These are phyloP conservation scores for Odontomyia ornata DNA, from an alignment of 2,888 invertebrate species.

Conservation along the genomic window DNA sequence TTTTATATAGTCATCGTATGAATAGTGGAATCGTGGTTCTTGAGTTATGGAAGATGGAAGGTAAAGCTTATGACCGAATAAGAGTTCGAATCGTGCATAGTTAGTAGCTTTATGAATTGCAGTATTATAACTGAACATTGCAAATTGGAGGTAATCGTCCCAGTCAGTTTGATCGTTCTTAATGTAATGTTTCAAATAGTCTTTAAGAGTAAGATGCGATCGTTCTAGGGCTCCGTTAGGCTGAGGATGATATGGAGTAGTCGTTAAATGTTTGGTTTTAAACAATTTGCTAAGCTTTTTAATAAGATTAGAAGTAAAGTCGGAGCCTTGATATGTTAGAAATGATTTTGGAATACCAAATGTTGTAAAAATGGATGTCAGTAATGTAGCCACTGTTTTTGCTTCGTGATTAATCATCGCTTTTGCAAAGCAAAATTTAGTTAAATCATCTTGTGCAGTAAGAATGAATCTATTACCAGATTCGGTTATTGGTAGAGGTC, in stretches of 20 bases:
- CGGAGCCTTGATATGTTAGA: slow-evolving; percentile 2
- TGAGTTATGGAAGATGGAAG: neutral
- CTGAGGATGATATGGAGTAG: slow-evolving; percentile 21
- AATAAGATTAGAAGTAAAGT: slow-evolving; percentile 50
- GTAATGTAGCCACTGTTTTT: slow-evolving; percentile 53
- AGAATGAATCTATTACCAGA: slow-evolving; percentile 55
- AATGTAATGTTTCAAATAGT: neutral
- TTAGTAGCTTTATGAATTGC: neutral
- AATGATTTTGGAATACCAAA: slow-evolving; percentile 50
- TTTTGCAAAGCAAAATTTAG: slow-evolving; percentile 56
- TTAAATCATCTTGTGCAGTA: slow-evolving; percentile 57
- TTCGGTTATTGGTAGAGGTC: slow-evolving; percentile 54
- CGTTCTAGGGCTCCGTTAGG: slow-evolving; percentile 25
- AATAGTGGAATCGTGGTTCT: neutral
- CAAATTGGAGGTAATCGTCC: slow-evolving; percentile 46
- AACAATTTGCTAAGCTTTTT: slow-evolving; percentile 56
- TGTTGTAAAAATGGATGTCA: neutral
- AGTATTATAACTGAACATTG: neutral
- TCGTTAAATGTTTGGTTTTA: slow-evolving; percentile 50
- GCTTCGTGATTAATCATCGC: slow-evolving; percentile 56
- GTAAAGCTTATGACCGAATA: neutral
- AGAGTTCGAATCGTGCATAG: too few relatives aligned
- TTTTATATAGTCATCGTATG: neutral
- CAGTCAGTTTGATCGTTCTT: neutral
- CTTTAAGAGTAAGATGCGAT: slow-evolving; percentile 4